These are phyloP conservation scores for Limulus polyphemus DNA, from an alignment of 2,888 invertebrate species.

Conservation along the genomic window DNA sequence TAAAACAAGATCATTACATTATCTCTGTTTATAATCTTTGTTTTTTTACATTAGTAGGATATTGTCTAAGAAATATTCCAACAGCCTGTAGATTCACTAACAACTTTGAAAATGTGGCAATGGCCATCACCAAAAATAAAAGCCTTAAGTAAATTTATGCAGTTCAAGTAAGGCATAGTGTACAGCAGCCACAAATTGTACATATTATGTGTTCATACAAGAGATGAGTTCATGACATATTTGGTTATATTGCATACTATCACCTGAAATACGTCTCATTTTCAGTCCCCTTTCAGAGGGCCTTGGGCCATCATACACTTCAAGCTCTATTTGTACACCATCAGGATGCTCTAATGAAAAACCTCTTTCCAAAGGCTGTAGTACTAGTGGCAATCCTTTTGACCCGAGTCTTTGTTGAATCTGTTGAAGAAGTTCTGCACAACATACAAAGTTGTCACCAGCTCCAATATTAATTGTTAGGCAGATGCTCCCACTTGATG, in stretches of 20 bases:
- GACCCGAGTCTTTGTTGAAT: conserved; percentile 66
- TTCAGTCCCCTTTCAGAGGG: conserved; percentile 57
- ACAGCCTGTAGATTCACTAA: too few relatives aligned
- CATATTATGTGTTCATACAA: conserved; percentile 44
- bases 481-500: conserved; percentile 47
- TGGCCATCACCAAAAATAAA: too few relatives aligned
- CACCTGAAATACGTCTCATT: conserved; percentile 73
- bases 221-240: conserved; percentile 76
- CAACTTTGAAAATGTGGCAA: too few relatives aligned
- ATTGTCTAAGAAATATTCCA: too few relatives aligned
- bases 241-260: conserved; percentile 73
- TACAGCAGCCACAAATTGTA: too few relatives aligned
- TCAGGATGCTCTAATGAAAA: conserved; percentile 62
- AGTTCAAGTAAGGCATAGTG: too few relatives aligned
- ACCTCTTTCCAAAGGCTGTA: conserved; percentile 33
- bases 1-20: too few relatives aligned
- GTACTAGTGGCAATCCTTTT: conserved; percentile 38
- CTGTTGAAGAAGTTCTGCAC: conserved; percentile 60
- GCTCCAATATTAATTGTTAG: conserved; percentile 58
- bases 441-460: conserved; percentile 47
- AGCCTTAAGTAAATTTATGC: too few relatives aligned
- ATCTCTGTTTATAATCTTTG: too few relatives aligned
- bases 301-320: conserved; percentile 57
- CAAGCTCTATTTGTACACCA: conserved; percentile 71
- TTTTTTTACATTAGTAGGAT: too few relatives aligned